Conservation (phyloP, 2,888 invertebrate genomes). For the Drosophila parthenogenetica region DNA sequence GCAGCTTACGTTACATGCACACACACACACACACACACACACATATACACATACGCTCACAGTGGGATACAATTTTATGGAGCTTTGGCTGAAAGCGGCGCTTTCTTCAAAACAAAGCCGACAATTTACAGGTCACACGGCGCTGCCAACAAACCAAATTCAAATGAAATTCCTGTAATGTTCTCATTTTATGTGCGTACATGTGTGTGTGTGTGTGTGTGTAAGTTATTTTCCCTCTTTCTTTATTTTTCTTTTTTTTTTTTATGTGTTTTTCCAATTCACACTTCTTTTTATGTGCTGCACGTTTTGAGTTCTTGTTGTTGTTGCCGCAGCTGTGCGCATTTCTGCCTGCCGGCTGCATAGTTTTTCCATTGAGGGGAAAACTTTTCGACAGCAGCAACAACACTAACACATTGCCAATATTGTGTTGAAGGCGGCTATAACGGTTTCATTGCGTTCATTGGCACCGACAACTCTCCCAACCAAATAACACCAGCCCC, state of each 20-base stretch:
- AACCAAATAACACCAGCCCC: conserved; percentile 32
- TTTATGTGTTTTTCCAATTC: conserved; percentile 73
- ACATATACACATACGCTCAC: background rate
- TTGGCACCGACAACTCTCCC: conserved; percentile 45
- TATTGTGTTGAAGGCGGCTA: conserved; percentile 59
- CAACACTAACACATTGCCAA: conserved; percentile 59
- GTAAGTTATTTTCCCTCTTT: conserved; percentile 38
- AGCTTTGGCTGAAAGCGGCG: conserved; percentile 30
- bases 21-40: background rate
- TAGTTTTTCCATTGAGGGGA: conserved; percentile 47
- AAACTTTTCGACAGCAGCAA: conserved; percentile 48
- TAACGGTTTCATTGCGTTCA: conserved; percentile 63
- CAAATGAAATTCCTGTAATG: conserved; percentile 56
- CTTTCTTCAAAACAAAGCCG: conserved; percentile 26
- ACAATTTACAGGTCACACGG: conserved; percentile 28
- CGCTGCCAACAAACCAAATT: conserved; percentile 43
- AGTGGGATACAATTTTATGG: conserved; percentile 1
- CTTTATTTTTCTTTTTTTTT: conserved; percentile 29
- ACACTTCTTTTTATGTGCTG: conserved; percentile 69
- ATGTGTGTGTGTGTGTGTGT: conserved; percentile 20
- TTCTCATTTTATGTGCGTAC: conserved; percentile 42
- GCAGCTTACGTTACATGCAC: conserved; percentile 2
- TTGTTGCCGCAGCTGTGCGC: conserved; percentile 67
- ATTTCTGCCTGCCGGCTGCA: conserved; percentile 56
- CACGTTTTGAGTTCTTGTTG: conserved; percentile 47